Conservation (phyloP, 2,797 vertebrate genomes). For the Odontamblyopus rebecca region DNA sequence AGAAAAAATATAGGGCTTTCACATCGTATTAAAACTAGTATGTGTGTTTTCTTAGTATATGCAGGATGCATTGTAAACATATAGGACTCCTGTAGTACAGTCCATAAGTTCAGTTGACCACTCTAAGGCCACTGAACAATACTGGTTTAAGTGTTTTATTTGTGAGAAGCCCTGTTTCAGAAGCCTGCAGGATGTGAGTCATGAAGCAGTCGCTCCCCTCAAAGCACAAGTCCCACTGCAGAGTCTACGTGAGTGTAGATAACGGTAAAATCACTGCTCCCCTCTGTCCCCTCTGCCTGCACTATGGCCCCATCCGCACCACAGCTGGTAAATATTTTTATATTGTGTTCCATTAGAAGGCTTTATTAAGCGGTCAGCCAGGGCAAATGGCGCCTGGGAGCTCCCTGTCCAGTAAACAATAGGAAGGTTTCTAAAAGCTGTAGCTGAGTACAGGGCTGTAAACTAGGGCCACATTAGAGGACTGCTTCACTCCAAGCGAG, state of each 20-base stretch:
- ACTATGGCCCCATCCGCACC: slow-evolving; percentile 49
- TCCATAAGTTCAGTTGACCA: neutral
- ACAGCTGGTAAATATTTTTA: slow-evolving; percentile 80
- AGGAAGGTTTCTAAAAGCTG: slow-evolving; percentile 70
- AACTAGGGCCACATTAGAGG: slow-evolving; percentile 70
- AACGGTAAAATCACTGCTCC: slow-evolving; percentile 37
- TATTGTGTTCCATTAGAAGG: slow-evolving; percentile 80
- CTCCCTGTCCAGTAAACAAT: slow-evolving; percentile 79
- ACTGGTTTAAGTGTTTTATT: neutral
- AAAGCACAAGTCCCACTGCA: slow-evolving; percentile 29
- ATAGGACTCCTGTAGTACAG: neutral
- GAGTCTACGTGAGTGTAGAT: slow-evolving; percentile 35
- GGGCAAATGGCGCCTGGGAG: slow-evolving; percentile 74
- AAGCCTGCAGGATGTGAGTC: slow-evolving; percentile 39
- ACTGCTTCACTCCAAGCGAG: slow-evolving; percentile 51
- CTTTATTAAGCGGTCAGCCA: slow-evolving; percentile 74
- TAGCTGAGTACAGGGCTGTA: slow-evolving; percentile 61
- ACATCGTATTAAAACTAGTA: neutral
- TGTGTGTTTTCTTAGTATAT: neutral
- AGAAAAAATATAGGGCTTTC: neutral
- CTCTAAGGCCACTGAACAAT: neutral
- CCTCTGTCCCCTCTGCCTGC: slow-evolving; percentile 27
- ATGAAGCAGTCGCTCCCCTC: slow-evolving; percentile 23
- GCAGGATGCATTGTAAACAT: neutral
- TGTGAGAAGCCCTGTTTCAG: slow-evolving; percentile 13